Evolutionary conservation across 2,797 vertebrate genomes (phyloP).

Genomic region (Falco berigora): DNA sequence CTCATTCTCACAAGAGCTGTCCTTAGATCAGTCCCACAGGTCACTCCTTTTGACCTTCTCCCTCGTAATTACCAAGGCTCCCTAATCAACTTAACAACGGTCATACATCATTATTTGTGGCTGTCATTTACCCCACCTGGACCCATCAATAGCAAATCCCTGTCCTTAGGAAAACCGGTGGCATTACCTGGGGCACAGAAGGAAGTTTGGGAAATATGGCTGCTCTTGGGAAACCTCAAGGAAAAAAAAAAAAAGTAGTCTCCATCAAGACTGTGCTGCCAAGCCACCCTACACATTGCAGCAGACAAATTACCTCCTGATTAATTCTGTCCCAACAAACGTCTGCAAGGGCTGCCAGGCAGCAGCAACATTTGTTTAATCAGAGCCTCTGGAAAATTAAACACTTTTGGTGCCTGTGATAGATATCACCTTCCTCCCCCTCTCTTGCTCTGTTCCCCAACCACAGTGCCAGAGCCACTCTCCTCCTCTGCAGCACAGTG

Average conservation of each 20-base stretch:
- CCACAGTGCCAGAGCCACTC: neutral
- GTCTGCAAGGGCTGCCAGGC: conserved; percentile 44
- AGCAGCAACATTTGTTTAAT: conserved; percentile 68
- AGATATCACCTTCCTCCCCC: conserved; percentile 24
- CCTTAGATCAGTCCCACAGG: neutral
- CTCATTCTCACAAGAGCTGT: neutral
- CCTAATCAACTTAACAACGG: neutral
- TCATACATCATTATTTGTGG: neutral
- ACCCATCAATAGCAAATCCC: neutral
- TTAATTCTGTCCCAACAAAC: conserved; percentile 62
- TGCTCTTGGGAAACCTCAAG: neutral
- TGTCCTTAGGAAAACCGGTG: neutral
- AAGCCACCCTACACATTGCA: neutral
- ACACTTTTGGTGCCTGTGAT: conserved; percentile 39
- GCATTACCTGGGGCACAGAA: neutral
- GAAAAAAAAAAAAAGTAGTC: too few species aligned
- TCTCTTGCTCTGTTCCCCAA: neutral
- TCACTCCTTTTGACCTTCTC: neutral
- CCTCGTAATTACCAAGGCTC: neutral
- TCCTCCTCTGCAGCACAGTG: conserved; percentile 37
- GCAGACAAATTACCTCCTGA: conserved; percentile 50
- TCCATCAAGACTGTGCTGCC: neutral
- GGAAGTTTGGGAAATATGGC: neutral
- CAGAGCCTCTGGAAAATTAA: conserved; percentile 63
- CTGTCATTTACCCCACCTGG: neutral